Conservation (phyloP, 2,113 vertebrate species). For the Atlantisia rogersi region DNA sequence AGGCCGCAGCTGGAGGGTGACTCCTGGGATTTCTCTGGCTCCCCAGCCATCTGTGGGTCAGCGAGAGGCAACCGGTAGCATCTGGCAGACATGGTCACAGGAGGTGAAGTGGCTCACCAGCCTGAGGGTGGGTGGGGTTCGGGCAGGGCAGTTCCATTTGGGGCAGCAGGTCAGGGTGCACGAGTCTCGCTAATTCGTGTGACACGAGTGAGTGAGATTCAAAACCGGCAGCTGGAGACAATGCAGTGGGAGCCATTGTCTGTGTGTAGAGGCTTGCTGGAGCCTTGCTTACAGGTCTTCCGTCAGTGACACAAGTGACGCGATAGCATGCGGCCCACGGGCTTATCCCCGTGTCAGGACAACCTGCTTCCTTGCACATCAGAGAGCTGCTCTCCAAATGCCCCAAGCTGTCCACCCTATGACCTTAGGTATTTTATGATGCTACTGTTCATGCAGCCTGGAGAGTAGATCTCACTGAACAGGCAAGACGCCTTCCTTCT, state of each 20-base stretch:
- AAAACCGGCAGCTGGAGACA: not conserved
- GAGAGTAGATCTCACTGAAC: not conserved
- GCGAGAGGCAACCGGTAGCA: not conserved
- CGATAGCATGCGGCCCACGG: not conserved
- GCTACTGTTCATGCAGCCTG: not conserved
- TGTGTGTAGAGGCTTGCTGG: not conserved
- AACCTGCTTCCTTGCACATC: not conserved
- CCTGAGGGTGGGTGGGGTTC: not conserved
- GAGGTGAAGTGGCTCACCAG: not conserved
- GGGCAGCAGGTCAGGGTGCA: constrained; percentile 13
- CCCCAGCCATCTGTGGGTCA: constrained; percentile 44
- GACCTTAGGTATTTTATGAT: not conserved
- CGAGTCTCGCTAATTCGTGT: not conserved
- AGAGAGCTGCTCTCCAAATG: not conserved
- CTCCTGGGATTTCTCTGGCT: not conserved
- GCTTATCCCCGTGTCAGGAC: not conserved
- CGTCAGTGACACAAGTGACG: not conserved
- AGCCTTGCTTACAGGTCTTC: not conserved
- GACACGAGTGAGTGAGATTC: not conserved
- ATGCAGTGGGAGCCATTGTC: constrained; percentile 7
- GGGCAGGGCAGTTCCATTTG: not conserved
- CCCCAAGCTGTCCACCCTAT: not conserved
- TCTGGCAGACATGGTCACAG: not conserved
- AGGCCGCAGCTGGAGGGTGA: constrained; percentile 9
- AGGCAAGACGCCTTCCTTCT: not conserved